Conservation (phyloP, 2,113 vertebrate species). For the Myanophis thanlyinensis region DNA sequence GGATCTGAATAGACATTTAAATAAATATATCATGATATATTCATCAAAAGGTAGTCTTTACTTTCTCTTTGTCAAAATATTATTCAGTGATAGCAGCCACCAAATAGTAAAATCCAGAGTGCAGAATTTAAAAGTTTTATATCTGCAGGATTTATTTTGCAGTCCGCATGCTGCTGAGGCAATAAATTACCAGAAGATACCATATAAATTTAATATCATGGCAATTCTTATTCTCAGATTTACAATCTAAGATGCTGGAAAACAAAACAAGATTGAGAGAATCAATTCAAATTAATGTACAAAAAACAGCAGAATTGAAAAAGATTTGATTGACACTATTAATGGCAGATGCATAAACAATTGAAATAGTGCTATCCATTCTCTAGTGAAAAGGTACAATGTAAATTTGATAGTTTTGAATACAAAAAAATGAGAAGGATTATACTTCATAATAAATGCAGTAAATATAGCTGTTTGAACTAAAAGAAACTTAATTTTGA, state of each 20-base stretch:
- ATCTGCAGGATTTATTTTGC: neutral
- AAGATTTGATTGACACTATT: neutral
- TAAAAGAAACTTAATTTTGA: neutral
- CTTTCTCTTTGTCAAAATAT: slow-evolving; percentile 6
- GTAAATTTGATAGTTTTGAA: neutral
- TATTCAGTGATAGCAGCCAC: neutral
- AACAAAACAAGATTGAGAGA: neutral
- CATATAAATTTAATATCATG: neutral
- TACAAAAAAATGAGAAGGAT: neutral
- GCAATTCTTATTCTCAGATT: neutral
- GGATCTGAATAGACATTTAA: neutral
- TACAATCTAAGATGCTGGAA: neutral
- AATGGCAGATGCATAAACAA: neutral
- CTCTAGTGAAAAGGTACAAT: neutral
- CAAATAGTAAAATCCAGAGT: neutral
- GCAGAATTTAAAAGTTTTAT: neutral
- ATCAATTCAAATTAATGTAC: neutral
- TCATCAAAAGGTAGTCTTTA: neutral
- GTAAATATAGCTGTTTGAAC: neutral
- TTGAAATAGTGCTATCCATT: neutral
- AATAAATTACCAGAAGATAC: neutral
- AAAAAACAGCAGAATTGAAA: neutral
- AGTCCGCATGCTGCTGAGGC: neutral
- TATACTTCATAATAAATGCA: neutral
- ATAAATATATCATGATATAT: slow-evolving; percentile 1